Evolutionary conservation across 1,140 invertebrate species (phyloP), one percentile per base, ranked within the genome.

Genomic region (Holotrichia oblita): DNA sequence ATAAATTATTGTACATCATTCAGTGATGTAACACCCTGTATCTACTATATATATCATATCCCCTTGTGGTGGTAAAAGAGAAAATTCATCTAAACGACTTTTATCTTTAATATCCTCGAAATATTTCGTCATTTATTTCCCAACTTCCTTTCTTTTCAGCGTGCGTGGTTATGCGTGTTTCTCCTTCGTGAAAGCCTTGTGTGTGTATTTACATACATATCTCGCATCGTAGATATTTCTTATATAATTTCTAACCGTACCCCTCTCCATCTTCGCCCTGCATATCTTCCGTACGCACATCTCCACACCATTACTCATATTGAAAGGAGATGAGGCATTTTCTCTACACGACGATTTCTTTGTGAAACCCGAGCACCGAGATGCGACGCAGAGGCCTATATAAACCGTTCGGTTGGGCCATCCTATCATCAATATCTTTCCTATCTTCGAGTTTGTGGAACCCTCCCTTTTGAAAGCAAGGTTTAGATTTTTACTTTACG

Each of bases 351-450:
- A n/a, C 48, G 48, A 55, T 55, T 17, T 55, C 48, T n/a, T 55
- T 55, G 48, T 55, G 14, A 55, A 17, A 55, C 17, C 6, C 48
- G n/a, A 55, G 48, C 48, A 17, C 48, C 14, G 48, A 2, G 14
- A n/a, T 55, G 14, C 48, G 14, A n/a, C 27, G 27, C 27, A 17
- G 3, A 55, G 48, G 48, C 48, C 48, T 55, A 10, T 55, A 55
- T 55, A 55, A 55, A 55, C 48, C 48, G 17, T 55, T 55, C 17
- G 12, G 48, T 55, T 55, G 14, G 6, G 14, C 6, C 48, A 12
- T 55, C 14, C 48, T 55, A 55, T 55, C 48, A 55, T 55, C 48
- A 55, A 55, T 55, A 55, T 55, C 48, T 55, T 55, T 55, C 48
- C 48, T 55, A 55, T 55, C 48, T 55, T 6, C n/a, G 48, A 14